Evolutionary conservation across 2,113 vertebrate species (phyloP).

Genomic region (Xenopus laevis): DNA sequence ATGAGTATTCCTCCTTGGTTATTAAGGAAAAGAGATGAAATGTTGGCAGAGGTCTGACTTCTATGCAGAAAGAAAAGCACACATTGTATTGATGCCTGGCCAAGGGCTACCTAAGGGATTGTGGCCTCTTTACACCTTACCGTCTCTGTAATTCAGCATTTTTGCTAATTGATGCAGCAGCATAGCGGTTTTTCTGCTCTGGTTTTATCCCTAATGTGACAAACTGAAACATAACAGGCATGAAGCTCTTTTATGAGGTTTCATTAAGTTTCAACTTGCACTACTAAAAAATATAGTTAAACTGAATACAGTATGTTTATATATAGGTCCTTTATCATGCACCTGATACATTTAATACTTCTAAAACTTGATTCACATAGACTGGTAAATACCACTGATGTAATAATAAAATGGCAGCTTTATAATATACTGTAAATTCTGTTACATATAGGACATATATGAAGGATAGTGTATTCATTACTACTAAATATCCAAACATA

Average conservation of each 20-base stretch:
- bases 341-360: too few relatives aligned
- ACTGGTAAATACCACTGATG: too few relatives aligned
- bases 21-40: conserved; percentile 13
- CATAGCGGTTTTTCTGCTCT: background rate
- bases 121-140: background rate
- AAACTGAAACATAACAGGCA: conserved; percentile 11
- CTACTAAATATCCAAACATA: too few relatives aligned
- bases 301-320: too few relatives aligned
- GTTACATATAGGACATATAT: too few relatives aligned
- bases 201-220: conserved; percentile 12
- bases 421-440: too few relatives aligned
- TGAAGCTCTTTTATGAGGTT: background rate
- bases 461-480: too few relatives aligned
- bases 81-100: conserved; percentile 21
- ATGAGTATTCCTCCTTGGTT: background rate
- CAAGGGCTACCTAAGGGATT: conserved; percentile 22
- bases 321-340: too few relatives aligned
- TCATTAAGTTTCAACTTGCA: too few relatives aligned
- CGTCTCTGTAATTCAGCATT: conserved; percentile 21
- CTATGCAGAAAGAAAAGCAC: conserved; percentile 3
- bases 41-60: conserved; percentile 22
- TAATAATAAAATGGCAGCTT: too few relatives aligned
- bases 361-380: too few relatives aligned
- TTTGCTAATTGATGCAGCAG: conserved; percentile 28
- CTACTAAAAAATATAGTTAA: too few relatives aligned